phyloP scores from a whole-genome alignment of 1,140 invertebrate genomes.

The Copidosoma floridanum region DNA sequence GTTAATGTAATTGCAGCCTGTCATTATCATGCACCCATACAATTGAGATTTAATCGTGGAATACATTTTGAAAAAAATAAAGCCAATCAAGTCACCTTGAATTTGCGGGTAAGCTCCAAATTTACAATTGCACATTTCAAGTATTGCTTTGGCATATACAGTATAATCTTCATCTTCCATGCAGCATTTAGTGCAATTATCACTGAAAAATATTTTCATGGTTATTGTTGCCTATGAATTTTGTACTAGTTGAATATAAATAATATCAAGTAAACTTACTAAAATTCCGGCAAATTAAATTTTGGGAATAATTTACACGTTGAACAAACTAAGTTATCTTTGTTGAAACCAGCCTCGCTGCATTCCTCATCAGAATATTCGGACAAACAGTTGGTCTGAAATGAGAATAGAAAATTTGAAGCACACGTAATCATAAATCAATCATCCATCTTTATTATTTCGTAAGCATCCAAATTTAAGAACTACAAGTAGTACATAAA shows the following conservation, averaged over 20 bases:
- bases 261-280: conserved; percentile 52
- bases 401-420: neutral
- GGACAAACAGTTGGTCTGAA: conserved; percentile 21
- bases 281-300: conserved; percentile 69
- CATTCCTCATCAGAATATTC: conserved; percentile 81
- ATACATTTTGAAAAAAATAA: no score
- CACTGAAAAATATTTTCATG: conserved; percentile 61
- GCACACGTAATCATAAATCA: no score
- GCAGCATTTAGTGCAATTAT: conserved; percentile 76
- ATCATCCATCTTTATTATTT: no score
- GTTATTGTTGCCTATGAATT: conserved; percentile 31
- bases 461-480: no score
- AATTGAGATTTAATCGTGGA: no score
- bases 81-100: conserved; percentile 63
- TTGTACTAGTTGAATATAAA: no score
- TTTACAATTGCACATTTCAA: conserved; percentile 94
- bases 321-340: conserved; percentile 81
- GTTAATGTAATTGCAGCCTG: no score
- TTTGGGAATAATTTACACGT: conserved; percentile 82
- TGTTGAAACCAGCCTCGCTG: conserved; percentile 80
- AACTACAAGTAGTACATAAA: no score
- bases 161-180: conserved; percentile 64
- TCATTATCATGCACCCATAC: no score
- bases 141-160: conserved; percentile 69
- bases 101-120: conserved; percentile 95